Conservation (phyloP, 35 echinoderm and acorn worm genomes). For the Apostichopus californicus region DNA sequence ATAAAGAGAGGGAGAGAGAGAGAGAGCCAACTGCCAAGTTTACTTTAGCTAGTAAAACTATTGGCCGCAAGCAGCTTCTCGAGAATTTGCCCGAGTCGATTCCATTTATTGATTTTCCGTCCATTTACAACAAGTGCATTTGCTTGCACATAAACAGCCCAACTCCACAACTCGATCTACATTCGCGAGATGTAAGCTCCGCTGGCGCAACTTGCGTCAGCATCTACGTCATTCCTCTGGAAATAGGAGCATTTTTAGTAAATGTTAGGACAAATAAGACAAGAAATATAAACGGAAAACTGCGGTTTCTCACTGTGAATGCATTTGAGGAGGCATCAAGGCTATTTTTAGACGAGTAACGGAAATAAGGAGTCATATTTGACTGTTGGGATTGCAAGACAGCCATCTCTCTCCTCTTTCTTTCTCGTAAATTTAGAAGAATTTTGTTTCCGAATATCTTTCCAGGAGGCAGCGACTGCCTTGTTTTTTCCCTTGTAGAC, state of each 20-base stretch:
- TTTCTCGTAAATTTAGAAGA: constrained; percentile 25
- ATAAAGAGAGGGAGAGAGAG: background rate
- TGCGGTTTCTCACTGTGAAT: background rate
- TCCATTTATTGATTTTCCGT: constrained; percentile 42
- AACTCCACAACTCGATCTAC: constrained; percentile 17
- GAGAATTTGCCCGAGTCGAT: constrained; percentile 1
- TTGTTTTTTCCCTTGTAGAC: constrained; percentile 8
- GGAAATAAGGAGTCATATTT: constrained; percentile 55
- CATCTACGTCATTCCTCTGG: constrained; percentile 34
- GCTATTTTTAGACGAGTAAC: constrained; percentile 44
- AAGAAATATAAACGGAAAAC: constrained; percentile 28
- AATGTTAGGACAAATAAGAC: constrained; percentile 49
- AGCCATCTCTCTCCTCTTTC: background rate
- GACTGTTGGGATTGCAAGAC: constrained; percentile 35
- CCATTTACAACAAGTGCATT: constrained; percentile 50
- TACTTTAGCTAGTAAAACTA: constrained; percentile 15
- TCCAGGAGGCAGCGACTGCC: constrained; percentile 9
- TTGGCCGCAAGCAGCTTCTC: constrained; percentile 19
- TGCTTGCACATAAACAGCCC: constrained; percentile 30
- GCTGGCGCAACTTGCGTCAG: constrained; percentile 26
- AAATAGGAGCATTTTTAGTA: constrained; percentile 57
- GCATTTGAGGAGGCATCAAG: background rate
- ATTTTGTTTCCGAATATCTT: constrained; percentile 47
- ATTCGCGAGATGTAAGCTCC: constrained; percentile 11
- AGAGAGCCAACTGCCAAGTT: background rate